Conservation (phyloP, 2,888 invertebrate species). For the Mantis religiosa region DNA sequence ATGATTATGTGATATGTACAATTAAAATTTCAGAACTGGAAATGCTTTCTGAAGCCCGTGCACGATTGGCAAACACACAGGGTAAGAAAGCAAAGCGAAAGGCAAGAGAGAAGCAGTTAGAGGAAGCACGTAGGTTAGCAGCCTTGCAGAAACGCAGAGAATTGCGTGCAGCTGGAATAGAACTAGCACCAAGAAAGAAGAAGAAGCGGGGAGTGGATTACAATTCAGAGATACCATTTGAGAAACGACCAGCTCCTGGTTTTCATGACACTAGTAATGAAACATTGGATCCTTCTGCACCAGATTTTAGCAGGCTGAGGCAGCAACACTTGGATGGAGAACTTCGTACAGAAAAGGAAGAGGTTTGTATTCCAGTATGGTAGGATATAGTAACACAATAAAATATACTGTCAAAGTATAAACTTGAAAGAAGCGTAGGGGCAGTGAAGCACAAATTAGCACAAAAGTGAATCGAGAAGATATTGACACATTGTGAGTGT, state of each 20-base stretch:
- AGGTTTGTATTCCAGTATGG: conserved; percentile 49
- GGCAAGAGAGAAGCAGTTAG: conserved; percentile 96
- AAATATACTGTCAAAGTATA: neutral
- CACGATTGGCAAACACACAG: conserved; percentile 96
- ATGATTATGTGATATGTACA: too few species aligned
- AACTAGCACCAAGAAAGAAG: conserved; percentile 40
- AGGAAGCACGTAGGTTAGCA: conserved; percentile 93
- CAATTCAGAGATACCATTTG: conserved; percentile 96
- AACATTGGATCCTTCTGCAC: conserved; percentile 79
- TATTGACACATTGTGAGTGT: too few species aligned
- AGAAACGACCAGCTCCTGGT: conserved; percentile 86
- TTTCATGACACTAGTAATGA: conserved; percentile 95
- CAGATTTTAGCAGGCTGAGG: conserved; percentile 83
- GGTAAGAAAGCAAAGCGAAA: conserved; percentile 91
- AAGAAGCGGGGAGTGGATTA: conserved; percentile 89
- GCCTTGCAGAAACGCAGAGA: conserved; percentile 91
- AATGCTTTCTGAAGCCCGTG: conserved; percentile 98
- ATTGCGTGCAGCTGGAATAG: conserved; percentile 93
- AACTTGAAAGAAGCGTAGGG: too few species aligned
- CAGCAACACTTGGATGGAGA: conserved; percentile 94
- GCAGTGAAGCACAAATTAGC: too few species aligned
- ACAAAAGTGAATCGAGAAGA: too few species aligned
- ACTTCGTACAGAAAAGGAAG: conserved; percentile 84
- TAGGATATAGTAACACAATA: neutral
- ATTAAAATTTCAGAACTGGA: conserved; percentile 70